phyloP scores from a whole-genome alignment of 2,113 vertebrate species.

The Periophthalmus modestus region DNA sequence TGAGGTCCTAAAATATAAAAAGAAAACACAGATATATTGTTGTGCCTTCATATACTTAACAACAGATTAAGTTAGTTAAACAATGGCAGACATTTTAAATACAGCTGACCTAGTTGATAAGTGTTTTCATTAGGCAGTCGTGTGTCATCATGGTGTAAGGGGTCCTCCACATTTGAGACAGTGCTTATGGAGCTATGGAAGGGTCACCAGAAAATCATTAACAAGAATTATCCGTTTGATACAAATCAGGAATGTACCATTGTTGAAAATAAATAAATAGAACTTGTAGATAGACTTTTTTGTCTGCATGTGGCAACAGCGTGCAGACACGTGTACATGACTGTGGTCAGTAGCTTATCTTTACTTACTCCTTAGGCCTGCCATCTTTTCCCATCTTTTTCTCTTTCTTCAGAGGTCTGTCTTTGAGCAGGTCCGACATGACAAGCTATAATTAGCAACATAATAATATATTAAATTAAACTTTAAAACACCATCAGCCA shows the following conservation, averaged over 20 bases:
- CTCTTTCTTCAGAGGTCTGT: slow-evolving; percentile 73
- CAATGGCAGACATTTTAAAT: not conserved
- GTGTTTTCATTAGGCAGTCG: slow-evolving; percentile 81
- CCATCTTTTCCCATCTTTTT: slow-evolving; percentile 76
- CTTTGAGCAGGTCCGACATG: slow-evolving; percentile 76
- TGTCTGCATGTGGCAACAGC: not conserved
- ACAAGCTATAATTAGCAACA: not conserved
- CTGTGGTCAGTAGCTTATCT: no score
- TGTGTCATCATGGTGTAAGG: slow-evolving; percentile 74
- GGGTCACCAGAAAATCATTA: not conserved
- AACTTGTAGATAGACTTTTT: not conserved
- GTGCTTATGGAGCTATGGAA: slow-evolving; percentile 78
- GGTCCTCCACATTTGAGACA: slow-evolving; percentile 79
- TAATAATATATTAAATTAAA: not conserved
- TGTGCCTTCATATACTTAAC: not conserved
- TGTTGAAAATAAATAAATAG: not conserved
- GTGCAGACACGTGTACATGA: not conserved
- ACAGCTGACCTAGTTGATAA: slow-evolving; percentile 79
- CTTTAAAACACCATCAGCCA: not conserved
- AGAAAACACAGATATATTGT: not conserved
- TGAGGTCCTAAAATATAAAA: slow-evolving; percentile 71
- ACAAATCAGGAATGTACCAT: not conserved
- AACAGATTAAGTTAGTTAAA: not conserved
- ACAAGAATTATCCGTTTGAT: not conserved
- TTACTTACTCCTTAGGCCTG: slow-evolving; percentile 80